Conservation (phyloP, 2,888 invertebrate genomes). For the Scelioninae gen. 2 region DNA sequence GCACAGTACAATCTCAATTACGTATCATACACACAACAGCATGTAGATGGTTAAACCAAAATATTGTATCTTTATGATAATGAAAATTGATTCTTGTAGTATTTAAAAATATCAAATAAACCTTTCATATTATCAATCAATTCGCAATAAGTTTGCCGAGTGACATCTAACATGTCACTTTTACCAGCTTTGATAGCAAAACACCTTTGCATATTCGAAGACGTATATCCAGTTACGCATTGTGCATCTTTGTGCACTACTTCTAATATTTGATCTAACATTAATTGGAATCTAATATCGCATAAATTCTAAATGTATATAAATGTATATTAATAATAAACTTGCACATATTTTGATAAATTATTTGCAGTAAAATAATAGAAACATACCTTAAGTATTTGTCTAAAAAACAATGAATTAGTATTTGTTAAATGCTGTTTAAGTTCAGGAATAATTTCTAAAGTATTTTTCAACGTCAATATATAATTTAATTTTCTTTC, state of each 20-base stretch:
- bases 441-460: slow-evolving; percentile 84
- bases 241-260: slow-evolving; percentile 78
- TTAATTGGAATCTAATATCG: slow-evolving; percentile 74
- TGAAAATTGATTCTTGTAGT: too few relatives aligned
- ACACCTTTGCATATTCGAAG: slow-evolving; percentile 80
- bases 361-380: background rate
- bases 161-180: slow-evolving; percentile 89
- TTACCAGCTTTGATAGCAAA: slow-evolving; percentile 86
- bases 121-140: slow-evolving; percentile 86
- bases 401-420: slow-evolving; percentile 76
- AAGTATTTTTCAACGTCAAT: slow-evolving; percentile 84
- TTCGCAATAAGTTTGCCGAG: slow-evolving; percentile 90
- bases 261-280: slow-evolving; percentile 76
- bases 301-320: slow-evolving; percentile 70
- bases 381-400: slow-evolving; percentile 78
- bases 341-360: too few relatives aligned
- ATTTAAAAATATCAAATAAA: slow-evolving; percentile 64
- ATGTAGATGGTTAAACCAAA: too few relatives aligned
- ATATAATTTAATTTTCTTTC: slow-evolving; percentile 88
- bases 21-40: too few relatives aligned
- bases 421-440: slow-evolving; percentile 69
- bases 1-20: too few relatives aligned
- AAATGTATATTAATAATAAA: too few relatives aligned
- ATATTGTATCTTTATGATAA: background rate
- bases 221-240: slow-evolving; percentile 76